Evolutionary conservation across 2,113 vertebrate genomes (phyloP), one percentile per base, ranked within the genome.

Genomic region (Sturnus vulgaris): DNA sequence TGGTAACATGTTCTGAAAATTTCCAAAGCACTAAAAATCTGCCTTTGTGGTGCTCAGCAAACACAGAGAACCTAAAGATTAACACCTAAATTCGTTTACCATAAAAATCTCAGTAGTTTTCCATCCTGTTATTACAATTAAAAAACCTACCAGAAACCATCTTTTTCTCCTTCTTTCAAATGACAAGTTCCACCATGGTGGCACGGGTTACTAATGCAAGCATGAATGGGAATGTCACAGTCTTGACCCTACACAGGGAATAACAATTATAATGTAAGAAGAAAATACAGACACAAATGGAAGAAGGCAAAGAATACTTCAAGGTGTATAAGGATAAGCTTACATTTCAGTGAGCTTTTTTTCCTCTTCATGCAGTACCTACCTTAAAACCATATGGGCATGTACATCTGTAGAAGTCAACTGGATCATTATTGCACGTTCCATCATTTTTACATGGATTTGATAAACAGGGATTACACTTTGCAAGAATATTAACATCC

Each of bases 321-420:
- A 47, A 42, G 6, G 5, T 44, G 72, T 10, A 60, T 61, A 76
- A 73, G 27, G 10, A 64, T 39, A 82, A 68, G 33, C 6, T 86
- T 33, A n/a, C 2, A 25, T 35, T 80, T 57, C 52, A 57, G 7
- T 44, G 19, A 82, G 11, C 14, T 64, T 70, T 37, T 37, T 7
- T 25, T 57, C 27, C 16, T 71, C 28, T 49, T 71, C 39, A 31
- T 52, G 53, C 33, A 56, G 17, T 37, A 66, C 90, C 44, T 97
- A 99, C 99, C 99, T 99, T 99, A 96, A 99, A 99, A 87, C 99
- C 99, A 76, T 98, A 99, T 0, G 99, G 99, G 75, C 99, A 99
- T 83, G 98, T 99, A 93, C 99, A 99, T 92, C 99, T 98, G 82
- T 99, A 99, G 97, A 99, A 99, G 95, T 99, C 98, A 66, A 99